Percentiles rank a stretch among this genome's conserved stretches.
Evolutionary conservation across 2,888 invertebrate genomes (phyloP).

Genomic region (Poecilobothrus nobilitatus): DNA sequence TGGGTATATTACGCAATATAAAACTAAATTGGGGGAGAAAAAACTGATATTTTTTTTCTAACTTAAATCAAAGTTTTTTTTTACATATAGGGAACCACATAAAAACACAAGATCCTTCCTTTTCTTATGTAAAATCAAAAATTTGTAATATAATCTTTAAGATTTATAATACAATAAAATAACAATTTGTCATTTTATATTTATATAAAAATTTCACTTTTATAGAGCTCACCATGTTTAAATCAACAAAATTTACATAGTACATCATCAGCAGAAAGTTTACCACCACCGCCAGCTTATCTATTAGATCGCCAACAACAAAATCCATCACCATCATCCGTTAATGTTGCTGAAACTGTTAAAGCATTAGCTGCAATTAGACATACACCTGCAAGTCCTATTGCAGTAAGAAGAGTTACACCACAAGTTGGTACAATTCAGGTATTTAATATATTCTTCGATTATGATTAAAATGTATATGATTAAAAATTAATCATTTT

Average conservation of each 20-base stretch:
- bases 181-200: no score
- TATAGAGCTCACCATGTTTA: conserved; percentile 26
- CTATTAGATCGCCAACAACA: conserved; percentile 33
- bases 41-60: no score
- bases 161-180: no score
- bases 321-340: conserved; percentile 31
- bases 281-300: conserved; percentile 44
- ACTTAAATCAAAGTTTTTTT: no score
- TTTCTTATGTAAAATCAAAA: no score
- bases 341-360: conserved; percentile 77
- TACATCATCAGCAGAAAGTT: conserved; percentile 37
- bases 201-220: no score
- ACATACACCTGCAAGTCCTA: conserved; percentile 80
- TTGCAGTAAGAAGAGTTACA: conserved; percentile 53
- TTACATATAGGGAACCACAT: no score
- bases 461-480: no score
- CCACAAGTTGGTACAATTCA: conserved; percentile 32
- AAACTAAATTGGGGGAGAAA: no score
- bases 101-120: no score
- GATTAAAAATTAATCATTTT: background rate
- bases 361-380: conserved; percentile 75
- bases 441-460: conserved; percentile 27
- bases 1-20: no score
- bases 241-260: conserved; percentile 33
- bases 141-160: no score